Percentiles rank a stretch among this genome's conserved stretches.
Conservation (phyloP, 1,140 invertebrate species). For the Drosophila tropicalis region DNA sequence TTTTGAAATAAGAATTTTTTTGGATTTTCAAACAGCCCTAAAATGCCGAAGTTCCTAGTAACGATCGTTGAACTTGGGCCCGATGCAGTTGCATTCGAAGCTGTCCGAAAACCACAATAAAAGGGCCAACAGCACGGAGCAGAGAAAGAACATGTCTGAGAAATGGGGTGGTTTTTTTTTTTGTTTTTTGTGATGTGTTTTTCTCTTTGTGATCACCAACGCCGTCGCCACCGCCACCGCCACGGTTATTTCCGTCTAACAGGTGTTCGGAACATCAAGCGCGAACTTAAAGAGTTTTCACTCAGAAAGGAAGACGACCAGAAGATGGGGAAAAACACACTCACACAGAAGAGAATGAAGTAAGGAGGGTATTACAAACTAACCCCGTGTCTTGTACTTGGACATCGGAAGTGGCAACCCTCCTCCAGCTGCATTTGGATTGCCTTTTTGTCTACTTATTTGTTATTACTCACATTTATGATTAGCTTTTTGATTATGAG, state of each 20-base stretch:
- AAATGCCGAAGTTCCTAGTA: constrained; percentile 1
- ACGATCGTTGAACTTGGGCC: constrained; percentile 32
- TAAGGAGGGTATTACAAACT: constrained; percentile 3
- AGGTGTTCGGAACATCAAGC: constrained; percentile 57
- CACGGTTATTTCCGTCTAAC: constrained; percentile 51
- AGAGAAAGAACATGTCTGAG: constrained; percentile 20
- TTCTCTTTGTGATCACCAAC: constrained; percentile 43
- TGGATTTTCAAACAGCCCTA: background rate
- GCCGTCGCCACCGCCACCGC: constrained; percentile 29
- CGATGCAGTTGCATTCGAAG: constrained; percentile 16
- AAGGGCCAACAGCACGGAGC: constrained; percentile 5
- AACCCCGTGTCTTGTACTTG: constrained; percentile 6
- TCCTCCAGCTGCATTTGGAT: constrained; percentile 1
- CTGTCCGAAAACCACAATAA: constrained; percentile 15
- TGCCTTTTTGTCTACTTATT: constrained; percentile 1
- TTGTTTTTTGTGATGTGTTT: background rate
- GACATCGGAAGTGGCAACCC: background rate
- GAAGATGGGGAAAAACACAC: constrained; percentile 35
- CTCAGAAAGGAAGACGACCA: constrained; percentile 23
- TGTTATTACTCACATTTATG: background rate
- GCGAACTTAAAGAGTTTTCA: constrained; percentile 51
- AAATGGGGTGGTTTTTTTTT: constrained; percentile 51
- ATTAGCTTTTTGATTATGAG: constrained; percentile 7
- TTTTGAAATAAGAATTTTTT: background rate
- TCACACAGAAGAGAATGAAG: background rate